Evolutionary conservation across 1,140 invertebrate species (phyloP).

Genomic region (Psix sp.): DNA sequence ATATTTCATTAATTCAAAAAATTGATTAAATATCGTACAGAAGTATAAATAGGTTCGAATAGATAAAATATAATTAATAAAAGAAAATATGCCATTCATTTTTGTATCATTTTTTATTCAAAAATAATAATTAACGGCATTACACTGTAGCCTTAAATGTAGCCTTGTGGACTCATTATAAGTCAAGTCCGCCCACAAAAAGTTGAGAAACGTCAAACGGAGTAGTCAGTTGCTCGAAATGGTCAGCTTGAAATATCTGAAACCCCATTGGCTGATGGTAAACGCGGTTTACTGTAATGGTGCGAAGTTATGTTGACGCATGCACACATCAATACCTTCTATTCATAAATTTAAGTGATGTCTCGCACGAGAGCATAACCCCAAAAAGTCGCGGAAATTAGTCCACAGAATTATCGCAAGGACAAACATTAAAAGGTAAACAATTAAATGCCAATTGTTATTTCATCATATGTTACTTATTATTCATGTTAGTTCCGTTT

Average conservation of each 20-base stretch:
- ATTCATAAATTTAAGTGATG: constrained; percentile 20
- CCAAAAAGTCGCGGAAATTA: constrained; percentile 17
- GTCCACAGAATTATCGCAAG: neutral
- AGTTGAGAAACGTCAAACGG: constrained; percentile 47
- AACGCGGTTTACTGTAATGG: constrained; percentile 14
- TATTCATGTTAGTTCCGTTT: constrained; percentile 10
- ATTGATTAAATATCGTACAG: no score
- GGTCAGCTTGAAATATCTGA: constrained; percentile 45
- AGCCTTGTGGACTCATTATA: constrained; percentile 17
- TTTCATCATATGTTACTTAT: neutral
- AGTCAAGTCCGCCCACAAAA: constrained; percentile 51
- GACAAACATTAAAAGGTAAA: constrained; percentile 39
- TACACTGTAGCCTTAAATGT: constrained; percentile 15
- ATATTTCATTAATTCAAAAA: no score
- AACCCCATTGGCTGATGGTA: constrained; percentile 45
- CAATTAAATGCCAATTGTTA: neutral
- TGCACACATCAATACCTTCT: constrained; percentile 5
- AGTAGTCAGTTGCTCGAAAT: constrained; percentile 46
- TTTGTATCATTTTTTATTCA: no score
- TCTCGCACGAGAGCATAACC: neutral
- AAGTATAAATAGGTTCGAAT: no score
- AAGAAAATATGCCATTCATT: no score
- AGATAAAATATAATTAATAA: no score
- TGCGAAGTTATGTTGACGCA: constrained; percentile 22
- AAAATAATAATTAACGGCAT: no score